Percentiles rank a stretch among this genome's conserved stretches.
Evolutionary conservation across 2,888 invertebrate genomes (phyloP).

Genomic region (Monoplex corrugatus): DNA sequence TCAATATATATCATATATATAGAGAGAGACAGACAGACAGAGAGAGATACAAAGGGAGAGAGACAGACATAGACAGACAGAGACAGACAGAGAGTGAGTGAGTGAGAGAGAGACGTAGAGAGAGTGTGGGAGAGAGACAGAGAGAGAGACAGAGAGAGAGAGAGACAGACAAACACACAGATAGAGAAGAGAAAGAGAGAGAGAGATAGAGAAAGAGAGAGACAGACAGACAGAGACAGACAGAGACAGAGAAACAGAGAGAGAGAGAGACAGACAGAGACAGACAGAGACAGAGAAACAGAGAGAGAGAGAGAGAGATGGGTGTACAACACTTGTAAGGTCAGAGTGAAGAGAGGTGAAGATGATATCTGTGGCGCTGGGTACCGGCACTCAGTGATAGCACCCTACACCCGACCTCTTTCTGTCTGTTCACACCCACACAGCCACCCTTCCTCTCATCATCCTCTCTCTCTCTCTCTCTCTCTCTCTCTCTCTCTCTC

Average conservation of each 20-base stretch:
- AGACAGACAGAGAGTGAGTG: background rate
- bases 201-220: conserved; percentile 5
- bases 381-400: too few relatives aligned
- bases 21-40: too few relatives aligned
- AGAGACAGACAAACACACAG: background rate
- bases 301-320: background rate
- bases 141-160: background rate
- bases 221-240: conserved; percentile 4
- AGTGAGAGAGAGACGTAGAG: background rate
- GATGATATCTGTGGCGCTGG: background rate
- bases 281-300: background rate
- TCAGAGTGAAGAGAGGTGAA: conserved; percentile 19
- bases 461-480: background rate
- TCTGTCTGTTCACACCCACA: background rate
- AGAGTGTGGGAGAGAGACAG: background rate
- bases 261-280: background rate
- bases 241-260: background rate
- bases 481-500: conserved; percentile 25
- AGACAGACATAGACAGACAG: too few relatives aligned
- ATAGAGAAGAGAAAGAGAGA: conserved; percentile 15
- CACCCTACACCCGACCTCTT: too few relatives aligned
- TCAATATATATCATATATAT: too few relatives aligned
- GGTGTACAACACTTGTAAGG: background rate
- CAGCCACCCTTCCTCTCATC: background rate
- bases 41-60: too few relatives aligned